Evolutionary conservation across 2,888 invertebrate species (phyloP), one percentile per base, ranked within the genome.

Genomic region (Conistra vaccinii): DNA sequence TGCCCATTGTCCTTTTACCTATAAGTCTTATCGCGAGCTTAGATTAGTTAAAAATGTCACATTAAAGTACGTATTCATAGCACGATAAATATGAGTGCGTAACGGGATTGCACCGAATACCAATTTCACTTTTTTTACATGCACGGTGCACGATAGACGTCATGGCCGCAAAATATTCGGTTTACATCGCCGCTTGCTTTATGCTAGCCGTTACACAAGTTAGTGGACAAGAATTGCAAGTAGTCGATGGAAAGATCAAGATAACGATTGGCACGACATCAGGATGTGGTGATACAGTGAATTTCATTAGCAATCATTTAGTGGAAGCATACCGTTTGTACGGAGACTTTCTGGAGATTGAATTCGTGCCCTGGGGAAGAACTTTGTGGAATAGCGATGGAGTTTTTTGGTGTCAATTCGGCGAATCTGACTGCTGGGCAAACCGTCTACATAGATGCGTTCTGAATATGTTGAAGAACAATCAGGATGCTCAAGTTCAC

Each of bases 341-440:
- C 82, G 89, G 90, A 20, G 82, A 94, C 0, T 94, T 89, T 63
- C 78, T 96, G 73, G 93, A 95, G 14, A 73, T 96, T 0, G 93
- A 96, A 80, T 96, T 95, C 66, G 89, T 96, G 1, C 94, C 96
- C 1, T 96, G 96, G 96, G 96, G 96, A 26, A 93, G 94, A 71
- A 93, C 95, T 0, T 29, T 29, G 1, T 87, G 92, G 60, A 84
- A 89, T 23, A 72, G 70, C 0, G 85, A 94, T 45, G 94, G 92
- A n/a, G 70, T 55, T 6, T 78, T 94, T 20, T 80, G 72, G 2
- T 96, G 96, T 72, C 93, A 94, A 69, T 95, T 94, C 42, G 90
- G 90, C 3, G 74, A 12, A 0, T 85, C 86, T 53, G 96, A 96
- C 76, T 96, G 96, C 84, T 95, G 92, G 91, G 95, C 96, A 0